Evolutionary conservation across 2,113 vertebrate genomes (phyloP).

Genomic region (Solea senegalensis): DNA sequence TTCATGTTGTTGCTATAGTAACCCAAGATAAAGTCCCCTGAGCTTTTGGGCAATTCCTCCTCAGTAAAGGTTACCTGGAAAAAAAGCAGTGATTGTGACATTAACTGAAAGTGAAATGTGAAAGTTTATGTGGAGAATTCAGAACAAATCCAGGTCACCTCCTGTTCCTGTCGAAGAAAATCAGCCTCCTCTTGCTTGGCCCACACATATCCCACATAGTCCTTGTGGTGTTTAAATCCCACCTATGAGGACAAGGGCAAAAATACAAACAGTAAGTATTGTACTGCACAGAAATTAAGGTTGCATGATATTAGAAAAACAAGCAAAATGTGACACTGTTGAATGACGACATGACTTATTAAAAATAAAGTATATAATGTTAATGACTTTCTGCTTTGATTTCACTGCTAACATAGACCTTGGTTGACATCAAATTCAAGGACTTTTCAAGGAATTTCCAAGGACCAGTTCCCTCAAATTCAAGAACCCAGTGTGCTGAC

Average conservation of each 20-base stretch:
- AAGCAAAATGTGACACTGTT: too few relatives aligned
- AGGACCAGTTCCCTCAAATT: too few relatives aligned
- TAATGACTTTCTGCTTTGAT: too few relatives aligned
- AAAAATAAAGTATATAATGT: too few relatives aligned
- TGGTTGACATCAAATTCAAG: too few relatives aligned
- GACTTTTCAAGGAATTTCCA: too few relatives aligned
- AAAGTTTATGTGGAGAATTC: neutral
- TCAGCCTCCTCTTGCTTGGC: slow-evolving; percentile 91
- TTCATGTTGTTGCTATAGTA: slow-evolving; percentile 92
- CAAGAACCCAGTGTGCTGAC: too few relatives aligned
- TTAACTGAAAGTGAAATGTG: slow-evolving; percentile 33
- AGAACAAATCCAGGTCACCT: slow-evolving; percentile 72
- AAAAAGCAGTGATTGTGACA: slow-evolving; percentile 49
- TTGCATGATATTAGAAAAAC: too few relatives aligned
- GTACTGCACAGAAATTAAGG: neutral
- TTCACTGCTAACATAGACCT: neutral
- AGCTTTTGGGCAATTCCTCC: slow-evolving; percentile 90
- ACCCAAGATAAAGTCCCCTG: slow-evolving; percentile 92
- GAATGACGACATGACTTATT: too few relatives aligned
- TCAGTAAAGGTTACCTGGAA: slow-evolving; percentile 89
- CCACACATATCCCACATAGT: slow-evolving; percentile 95
- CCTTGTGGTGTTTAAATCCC: slow-evolving; percentile 96
- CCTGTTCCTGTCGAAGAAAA: slow-evolving; percentile 75
- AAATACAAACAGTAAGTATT: neutral
- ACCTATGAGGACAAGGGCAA: slow-evolving; percentile 79